Conservation (phyloP, 2,888 invertebrate genomes). For the Esperia sulphurella region DNA sequence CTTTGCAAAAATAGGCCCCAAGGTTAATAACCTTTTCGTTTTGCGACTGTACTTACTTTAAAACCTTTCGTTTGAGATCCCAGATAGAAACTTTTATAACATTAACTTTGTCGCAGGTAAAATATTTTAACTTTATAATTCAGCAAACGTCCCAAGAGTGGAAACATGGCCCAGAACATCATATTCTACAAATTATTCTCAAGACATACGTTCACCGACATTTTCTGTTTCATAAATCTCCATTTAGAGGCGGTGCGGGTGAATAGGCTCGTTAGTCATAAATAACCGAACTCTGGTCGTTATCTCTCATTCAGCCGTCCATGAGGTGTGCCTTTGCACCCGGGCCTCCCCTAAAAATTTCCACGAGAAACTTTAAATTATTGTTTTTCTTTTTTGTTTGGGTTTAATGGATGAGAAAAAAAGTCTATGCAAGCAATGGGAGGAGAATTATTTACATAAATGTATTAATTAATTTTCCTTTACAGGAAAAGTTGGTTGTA, state of each 20-base stretch:
- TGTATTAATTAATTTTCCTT: not conserved
- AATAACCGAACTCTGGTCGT: conserved; percentile 74
- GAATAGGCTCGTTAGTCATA: conserved; percentile 77
- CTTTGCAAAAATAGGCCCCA: no score
- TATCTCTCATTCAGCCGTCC: conserved; percentile 65
- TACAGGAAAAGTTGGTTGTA: no score
- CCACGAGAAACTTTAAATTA: conserved; percentile 25
- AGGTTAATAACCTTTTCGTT: no score
- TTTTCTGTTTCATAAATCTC: conserved; percentile 76
- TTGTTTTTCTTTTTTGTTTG: conserved; percentile 22
- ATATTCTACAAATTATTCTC: conserved; percentile 47
- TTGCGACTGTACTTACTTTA: no score
- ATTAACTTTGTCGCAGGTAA: not conserved
- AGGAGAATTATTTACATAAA: not conserved
- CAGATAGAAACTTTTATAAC: no score
- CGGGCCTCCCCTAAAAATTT: conserved; percentile 13
- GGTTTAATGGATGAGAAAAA: conserved; percentile 3
- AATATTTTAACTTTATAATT: no score
- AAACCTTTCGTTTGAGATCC: no score
- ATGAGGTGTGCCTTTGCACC: conserved; percentile 37
- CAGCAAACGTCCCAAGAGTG: no score
- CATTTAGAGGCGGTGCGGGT: conserved; percentile 60
- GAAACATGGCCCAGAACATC: not conserved
- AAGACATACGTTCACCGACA: conserved; percentile 63
- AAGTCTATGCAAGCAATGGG: conserved; percentile 6